Conservation (phyloP, 2,888 invertebrate genomes). For the Leptopilina drosophilae region DNA sequence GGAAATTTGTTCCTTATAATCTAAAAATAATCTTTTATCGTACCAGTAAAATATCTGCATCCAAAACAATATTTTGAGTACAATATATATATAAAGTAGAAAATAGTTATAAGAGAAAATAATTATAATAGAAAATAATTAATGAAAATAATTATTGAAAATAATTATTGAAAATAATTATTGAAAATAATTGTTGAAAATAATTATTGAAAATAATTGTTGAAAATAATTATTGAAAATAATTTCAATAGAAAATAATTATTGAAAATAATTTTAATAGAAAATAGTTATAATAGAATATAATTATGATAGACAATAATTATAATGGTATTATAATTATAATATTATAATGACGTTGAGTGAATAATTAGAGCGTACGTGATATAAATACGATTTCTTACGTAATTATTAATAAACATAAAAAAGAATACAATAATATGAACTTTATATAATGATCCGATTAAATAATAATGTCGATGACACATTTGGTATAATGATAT, state of each 20-base stretch:
- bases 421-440: slow-evolving; percentile 7
- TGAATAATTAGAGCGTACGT: slow-evolving; percentile 9
- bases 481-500: slow-evolving; percentile 6
- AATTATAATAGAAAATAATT: no score
- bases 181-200: background rate
- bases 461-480: slow-evolving; percentile 8
- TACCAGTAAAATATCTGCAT: background rate
- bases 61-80: slow-evolving; percentile 5
- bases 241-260: no score
- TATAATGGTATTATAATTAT: no score
- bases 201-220: no score
- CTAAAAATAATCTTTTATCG: background rate
- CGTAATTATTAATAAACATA: background rate
- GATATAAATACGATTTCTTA: no score
- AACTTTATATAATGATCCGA: slow-evolving; percentile 7
- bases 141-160: no score
- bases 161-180: background rate
- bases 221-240: no score
- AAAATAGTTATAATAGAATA: background rate
- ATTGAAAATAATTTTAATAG: no score
- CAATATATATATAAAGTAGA: background rate
- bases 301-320: no score
- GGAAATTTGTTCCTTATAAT: background rate
- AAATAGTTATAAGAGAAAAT: background rate
- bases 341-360: background rate